These are phyloP conservation scores for Molothrus ater DNA, from an alignment of 2,797 vertebrate species.

Conservation along the genomic window DNA sequence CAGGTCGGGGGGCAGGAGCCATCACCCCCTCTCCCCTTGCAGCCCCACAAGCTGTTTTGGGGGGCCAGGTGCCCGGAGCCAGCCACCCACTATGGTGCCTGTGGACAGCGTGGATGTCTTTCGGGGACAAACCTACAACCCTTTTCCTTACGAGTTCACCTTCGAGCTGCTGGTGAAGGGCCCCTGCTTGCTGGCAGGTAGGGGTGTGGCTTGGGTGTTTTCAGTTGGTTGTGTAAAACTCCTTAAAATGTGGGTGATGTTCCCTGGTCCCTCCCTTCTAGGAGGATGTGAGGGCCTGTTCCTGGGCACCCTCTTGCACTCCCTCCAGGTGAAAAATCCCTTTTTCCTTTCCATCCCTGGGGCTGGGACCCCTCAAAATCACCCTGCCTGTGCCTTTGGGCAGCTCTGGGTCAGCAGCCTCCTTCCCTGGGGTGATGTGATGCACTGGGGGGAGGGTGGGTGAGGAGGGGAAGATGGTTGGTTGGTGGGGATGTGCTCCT, in stretches of 20 bases:
- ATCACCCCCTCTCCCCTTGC: constrained; percentile 10
- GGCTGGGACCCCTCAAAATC: neutral
- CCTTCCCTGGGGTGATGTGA: fast-evolving
- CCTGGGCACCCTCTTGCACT: neutral
- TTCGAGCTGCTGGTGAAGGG: constrained; percentile 96
- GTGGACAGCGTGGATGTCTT: constrained; percentile 73
- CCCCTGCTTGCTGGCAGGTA: constrained; percentile 94
- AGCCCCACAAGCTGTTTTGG: constrained; percentile 93
- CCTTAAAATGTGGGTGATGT: neutral
- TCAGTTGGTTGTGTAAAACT: neutral
- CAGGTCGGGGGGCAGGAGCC: neutral
- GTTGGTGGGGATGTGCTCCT: neutral
- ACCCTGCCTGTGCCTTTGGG: neutral
- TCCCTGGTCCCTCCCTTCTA: neutral
- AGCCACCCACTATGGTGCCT: neutral
- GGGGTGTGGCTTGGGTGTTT: fast-evolving
- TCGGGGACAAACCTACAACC: constrained; percentile 83
- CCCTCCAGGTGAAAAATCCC: neutral
- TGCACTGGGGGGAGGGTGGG: neutral
- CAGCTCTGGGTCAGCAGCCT: neutral
- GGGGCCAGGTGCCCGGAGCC: constrained; percentile 35
- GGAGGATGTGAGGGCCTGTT: neutral
- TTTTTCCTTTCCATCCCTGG: neutral
- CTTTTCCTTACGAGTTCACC: constrained; percentile 89
- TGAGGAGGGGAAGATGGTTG: neutral